Evolutionary conservation across 2,113 vertebrate species (phyloP).

Genomic region (Pteronura brasiliensis): DNA sequence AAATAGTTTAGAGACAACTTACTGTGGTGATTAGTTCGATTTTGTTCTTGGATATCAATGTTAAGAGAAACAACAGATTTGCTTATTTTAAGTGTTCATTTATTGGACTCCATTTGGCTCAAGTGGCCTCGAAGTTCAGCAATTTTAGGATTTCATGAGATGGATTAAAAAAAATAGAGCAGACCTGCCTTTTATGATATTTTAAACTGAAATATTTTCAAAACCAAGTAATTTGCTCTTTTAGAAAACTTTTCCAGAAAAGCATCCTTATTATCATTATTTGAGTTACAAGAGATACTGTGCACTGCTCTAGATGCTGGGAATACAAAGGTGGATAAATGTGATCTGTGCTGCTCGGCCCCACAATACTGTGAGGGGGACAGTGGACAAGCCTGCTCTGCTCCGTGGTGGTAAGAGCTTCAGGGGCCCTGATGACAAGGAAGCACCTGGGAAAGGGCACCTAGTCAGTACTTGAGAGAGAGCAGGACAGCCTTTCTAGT

Average conservation of each 20-base stretch:
- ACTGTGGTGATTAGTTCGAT: background rate
- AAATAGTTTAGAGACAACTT: background rate
- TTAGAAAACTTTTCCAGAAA: background rate
- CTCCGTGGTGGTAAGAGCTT: background rate
- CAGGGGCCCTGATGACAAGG: background rate
- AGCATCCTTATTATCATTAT: background rate
- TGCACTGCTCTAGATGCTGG: background rate
- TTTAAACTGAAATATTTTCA: slow-evolving; percentile 5
- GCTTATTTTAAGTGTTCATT: slow-evolving; percentile 3
- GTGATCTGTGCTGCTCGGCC: background rate
- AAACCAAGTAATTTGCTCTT: background rate
- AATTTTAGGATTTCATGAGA: background rate
- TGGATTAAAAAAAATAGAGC: background rate
- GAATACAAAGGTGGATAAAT: background rate
- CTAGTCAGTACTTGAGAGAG: background rate
- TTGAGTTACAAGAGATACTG: background rate
- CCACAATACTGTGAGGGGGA: background rate
- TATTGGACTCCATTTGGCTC: background rate
- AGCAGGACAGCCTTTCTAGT: background rate
- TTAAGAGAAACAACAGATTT: background rate
- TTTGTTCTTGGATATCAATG: slow-evolving; percentile 22
- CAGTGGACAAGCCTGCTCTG: background rate
- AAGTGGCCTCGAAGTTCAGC: background rate
- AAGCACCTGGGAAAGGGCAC: background rate
- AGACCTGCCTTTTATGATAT: background rate